Base-by-base conservation (phyloP, 1,140 invertebrate species). In the Diachasmimorpha longicaudata region DNA sequence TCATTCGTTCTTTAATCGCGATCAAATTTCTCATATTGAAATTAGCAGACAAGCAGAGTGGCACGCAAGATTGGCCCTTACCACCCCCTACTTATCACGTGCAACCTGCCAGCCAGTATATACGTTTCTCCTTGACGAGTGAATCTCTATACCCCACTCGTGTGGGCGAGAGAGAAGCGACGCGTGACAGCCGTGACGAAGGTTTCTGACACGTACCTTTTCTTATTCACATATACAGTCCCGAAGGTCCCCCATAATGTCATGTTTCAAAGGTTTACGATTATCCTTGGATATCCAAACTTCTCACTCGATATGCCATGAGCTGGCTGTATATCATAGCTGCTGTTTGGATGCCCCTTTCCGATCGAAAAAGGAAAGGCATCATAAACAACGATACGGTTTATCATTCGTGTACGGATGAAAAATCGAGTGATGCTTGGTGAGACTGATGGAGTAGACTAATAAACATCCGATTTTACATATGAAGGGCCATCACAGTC, bases 111-210 rank as follows among this genome's bases (percentile, higher is more conserved):
- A 31, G 6, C 31, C 31, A 81, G 79, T 84, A 85, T 85, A 82
- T 84, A 84, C 82, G 82, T 84, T 84, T 80, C 79, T 77, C 79
- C 73, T 79, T 39, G 36, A 25, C 3, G 79, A 80, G 78, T 82
- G 82, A 84, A 84, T 85, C 83, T 83, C 83, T 84, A 79, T 81
- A 80, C 81, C 82, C 82, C 39, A 79, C 78, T 83, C 78, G n/a
- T 31, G 83, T 84, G 82, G 83, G 82, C 80, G 83, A 84, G 74
- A 84, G 74, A 80, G 81, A 81, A 84, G 74, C 80, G 81, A 83
- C 84, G 81, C 80, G 81, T 85, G 83, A 82, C 84, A 79, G 82
- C 70, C 81, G 83, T 85, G 83, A 85, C 81, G 79, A 36, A 68
- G 66, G 36, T 37, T 16, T n/a, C 66, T 68, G 66, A 68, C 78